These are phyloP conservation scores for Phymastichus coffea DNA, from an alignment of 1,140 invertebrate genomes.

Conservation along the genomic window DNA sequence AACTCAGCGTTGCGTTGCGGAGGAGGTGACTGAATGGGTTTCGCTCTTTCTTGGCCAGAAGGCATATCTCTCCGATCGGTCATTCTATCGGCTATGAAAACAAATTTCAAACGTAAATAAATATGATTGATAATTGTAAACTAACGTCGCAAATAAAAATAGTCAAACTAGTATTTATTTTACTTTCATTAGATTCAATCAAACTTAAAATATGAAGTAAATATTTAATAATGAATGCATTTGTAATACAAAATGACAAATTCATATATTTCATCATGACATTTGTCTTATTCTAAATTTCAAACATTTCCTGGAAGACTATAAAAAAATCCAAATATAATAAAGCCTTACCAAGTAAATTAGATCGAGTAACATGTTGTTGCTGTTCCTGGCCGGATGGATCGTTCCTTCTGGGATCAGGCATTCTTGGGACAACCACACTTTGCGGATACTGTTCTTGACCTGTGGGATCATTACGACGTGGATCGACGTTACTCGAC, in stretches of 20 bases:
- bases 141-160: no score
- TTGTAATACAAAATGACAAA: no score
- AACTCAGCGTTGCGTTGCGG: constrained; percentile 1
- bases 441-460: constrained; percentile 49
- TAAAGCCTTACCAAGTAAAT: constrained; percentile 8
- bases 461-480: constrained; percentile 52
- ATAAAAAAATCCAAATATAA: no score
- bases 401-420: constrained; percentile 49
- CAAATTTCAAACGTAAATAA: no score
- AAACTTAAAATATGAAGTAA: no score
- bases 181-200: no score
- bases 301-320: no score
- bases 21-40: not conserved
- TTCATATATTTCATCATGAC: no score
- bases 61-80: constrained; percentile 48
- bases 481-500: constrained; percentile 49
- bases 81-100: constrained; percentile 32
- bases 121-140: no score
- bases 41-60: constrained; percentile 48
- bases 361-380: constrained; percentile 28
- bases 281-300: no score
- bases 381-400: constrained; percentile 50
- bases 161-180: no score
- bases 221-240: no score
- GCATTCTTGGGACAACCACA: constrained; percentile 29